Conservation (phyloP, 2,888 invertebrate genomes). For the Drosophila pseudotalamancana region DNA sequence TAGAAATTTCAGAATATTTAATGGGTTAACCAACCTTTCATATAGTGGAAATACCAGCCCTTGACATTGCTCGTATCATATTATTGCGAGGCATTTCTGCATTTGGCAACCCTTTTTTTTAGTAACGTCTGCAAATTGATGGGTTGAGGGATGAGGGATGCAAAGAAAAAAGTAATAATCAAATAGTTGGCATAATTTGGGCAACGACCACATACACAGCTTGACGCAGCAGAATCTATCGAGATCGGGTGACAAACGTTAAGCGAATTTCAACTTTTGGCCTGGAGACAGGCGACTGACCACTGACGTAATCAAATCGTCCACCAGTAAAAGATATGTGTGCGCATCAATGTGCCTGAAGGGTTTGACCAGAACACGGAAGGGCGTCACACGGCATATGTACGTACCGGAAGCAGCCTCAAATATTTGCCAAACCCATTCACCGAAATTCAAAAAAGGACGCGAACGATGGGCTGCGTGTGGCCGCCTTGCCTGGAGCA, state of each 20-base stretch:
- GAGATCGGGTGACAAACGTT: conserved; percentile 16
- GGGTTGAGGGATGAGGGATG: conserved; percentile 9
- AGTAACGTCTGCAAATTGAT: conserved; percentile 74
- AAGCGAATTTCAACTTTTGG: conserved; percentile 49
- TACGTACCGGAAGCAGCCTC: conserved; percentile 5
- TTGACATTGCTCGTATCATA: conserved; percentile 35
- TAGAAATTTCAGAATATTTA: background rate
- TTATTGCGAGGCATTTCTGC: conserved; percentile 63
- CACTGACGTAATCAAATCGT: conserved; percentile 77
- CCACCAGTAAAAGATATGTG: conserved; percentile 72
- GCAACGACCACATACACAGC: conserved; percentile 18
- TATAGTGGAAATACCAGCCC: conserved; percentile 37
- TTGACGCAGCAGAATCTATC: conserved; percentile 3
- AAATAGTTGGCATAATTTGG: conserved; percentile 78
- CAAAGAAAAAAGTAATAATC: conserved; percentile 66
- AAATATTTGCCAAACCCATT: conserved; percentile 31
- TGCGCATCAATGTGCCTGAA: conserved; percentile 65
- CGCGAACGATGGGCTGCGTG: conserved; percentile 41
- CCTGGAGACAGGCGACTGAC: conserved; percentile 67
- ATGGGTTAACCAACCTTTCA: background rate
- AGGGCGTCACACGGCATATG: conserved; percentile 3
- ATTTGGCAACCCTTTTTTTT: conserved; percentile 75
- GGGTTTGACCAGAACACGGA: conserved; percentile 39
- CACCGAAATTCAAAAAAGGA: conserved; percentile 22
- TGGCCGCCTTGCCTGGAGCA: conserved; percentile 63